Conservation (phyloP, 2,888 invertebrate species). For the Axea sp. region DNA sequence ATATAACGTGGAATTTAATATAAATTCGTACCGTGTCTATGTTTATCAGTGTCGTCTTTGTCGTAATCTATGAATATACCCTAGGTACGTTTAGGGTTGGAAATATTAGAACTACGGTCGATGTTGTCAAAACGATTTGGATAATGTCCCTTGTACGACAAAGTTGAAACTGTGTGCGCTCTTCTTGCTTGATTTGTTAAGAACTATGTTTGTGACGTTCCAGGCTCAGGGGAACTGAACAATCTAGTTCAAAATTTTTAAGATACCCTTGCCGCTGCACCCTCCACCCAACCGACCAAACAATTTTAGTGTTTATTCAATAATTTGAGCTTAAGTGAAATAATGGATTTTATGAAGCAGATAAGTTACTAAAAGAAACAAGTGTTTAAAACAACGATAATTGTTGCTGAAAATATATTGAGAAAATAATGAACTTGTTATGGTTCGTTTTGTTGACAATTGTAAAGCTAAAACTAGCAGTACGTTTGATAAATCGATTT, state of each 20-base stretch:
- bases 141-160: too few species aligned
- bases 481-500: slow-evolving; percentile 52
- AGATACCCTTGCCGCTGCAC: too few species aligned
- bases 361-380: too few species aligned
- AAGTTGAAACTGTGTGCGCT: too few species aligned
- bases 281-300: too few species aligned
- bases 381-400: slow-evolving; percentile 25
- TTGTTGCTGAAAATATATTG: slow-evolving; percentile 36
- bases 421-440: slow-evolving; percentile 33
- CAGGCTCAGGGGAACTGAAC: slow-evolving; percentile 68
- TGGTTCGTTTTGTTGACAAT: slow-evolving; percentile 39
- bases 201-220: slow-evolving; percentile 64
- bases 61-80: slow-evolving; percentile 4
- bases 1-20: background rate
- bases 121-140: slow-evolving; percentile 19
- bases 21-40: too few species aligned
- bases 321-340: too few species aligned
- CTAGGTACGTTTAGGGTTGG: slow-evolving; percentile 19
- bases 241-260: slow-evolving; percentile 53
- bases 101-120: background rate
- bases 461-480: slow-evolving; percentile 29
- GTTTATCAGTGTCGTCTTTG: too few species aligned
- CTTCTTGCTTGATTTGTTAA: slow-evolving; percentile 9
- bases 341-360: too few species aligned
- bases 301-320: too few species aligned